phyloP scores from a whole-genome alignment of 2,797 vertebrate genomes.

The Myotis pilosus region DNA sequence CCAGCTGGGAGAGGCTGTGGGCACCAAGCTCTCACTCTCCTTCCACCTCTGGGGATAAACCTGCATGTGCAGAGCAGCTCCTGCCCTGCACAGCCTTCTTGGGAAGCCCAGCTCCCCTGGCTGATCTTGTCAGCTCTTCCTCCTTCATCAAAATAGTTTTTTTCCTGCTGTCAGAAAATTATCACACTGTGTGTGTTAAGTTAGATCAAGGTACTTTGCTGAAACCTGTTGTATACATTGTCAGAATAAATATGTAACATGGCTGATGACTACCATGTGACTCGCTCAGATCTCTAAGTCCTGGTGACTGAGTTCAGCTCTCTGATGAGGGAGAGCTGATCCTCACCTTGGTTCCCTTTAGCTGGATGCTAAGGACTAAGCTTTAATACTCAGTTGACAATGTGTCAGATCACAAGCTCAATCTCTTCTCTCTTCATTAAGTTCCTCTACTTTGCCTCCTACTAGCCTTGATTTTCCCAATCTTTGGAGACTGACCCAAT shows the following conservation, averaged over 20 bases:
- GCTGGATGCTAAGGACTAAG: background rate
- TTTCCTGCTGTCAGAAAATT: background rate
- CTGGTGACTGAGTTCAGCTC: background rate
- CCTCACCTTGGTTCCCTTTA: background rate
- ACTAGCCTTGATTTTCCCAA: background rate
- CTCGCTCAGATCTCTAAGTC: background rate
- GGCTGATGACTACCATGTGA: background rate
- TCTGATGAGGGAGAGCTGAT: background rate
- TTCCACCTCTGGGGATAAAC: too few relatives aligned
- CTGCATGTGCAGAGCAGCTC: background rate
- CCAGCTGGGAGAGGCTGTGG: background rate
- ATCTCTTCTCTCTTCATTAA: background rate
- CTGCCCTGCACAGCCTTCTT: background rate
- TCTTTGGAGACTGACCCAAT: background rate
- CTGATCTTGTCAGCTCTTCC: background rate
- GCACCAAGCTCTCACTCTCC: fast-evolving
- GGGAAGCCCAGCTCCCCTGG: background rate
- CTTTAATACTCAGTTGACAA: background rate
- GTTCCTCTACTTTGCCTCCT: background rate
- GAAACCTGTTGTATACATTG: background rate
- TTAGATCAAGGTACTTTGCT: background rate
- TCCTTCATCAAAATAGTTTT: background rate
- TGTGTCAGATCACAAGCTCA: background rate
- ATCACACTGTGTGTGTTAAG: background rate
- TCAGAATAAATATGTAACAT: background rate